These are phyloP conservation scores for Ammospiza caudacuta DNA, from an alignment of 2,113 vertebrate species.

Conservation along the genomic window DNA sequence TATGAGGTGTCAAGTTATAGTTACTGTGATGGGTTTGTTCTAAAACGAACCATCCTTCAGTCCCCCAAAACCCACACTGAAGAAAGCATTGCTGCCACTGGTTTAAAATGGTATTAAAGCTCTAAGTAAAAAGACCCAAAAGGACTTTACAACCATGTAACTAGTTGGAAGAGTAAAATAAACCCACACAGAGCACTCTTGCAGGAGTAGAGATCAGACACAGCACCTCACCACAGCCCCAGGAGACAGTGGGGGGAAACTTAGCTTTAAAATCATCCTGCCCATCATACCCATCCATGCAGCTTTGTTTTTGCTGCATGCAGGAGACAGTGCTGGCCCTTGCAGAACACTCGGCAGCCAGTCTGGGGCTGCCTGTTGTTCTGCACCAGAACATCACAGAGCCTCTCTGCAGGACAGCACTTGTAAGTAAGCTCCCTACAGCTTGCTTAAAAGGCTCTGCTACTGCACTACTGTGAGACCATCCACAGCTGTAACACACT, in stretches of 20 bases:
- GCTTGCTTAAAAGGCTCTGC: constrained; percentile 16
- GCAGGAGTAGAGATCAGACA: not conserved
- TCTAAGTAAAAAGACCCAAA: not conserved
- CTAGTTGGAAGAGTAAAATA: not conserved
- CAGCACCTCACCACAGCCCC: not conserved
- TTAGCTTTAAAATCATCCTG: not conserved
- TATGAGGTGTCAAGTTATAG: not conserved
- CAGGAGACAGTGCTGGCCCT: not conserved
- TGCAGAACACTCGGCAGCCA: not conserved
- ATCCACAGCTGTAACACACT: not conserved
- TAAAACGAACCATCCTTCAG: not conserved
- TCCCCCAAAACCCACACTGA: not conserved
- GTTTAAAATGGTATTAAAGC: not conserved
- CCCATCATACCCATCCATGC: not conserved
- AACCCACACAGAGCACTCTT: not conserved
- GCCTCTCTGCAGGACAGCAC: not conserved
- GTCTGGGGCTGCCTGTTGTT: not conserved
- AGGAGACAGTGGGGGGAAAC: not conserved
- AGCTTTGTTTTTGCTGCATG: not conserved
- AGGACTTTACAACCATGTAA: not conserved
- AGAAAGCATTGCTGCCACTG: not conserved
- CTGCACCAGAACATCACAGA: constrained; percentile 16
- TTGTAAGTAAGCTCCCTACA: constrained; percentile 49
- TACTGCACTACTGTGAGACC: not conserved
- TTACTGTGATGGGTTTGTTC: not conserved